Evolutionary conservation across 2,113 vertebrate genomes (phyloP), one percentile per base, ranked within the genome.

Genomic region (Vulpes ferrilata): DNA sequence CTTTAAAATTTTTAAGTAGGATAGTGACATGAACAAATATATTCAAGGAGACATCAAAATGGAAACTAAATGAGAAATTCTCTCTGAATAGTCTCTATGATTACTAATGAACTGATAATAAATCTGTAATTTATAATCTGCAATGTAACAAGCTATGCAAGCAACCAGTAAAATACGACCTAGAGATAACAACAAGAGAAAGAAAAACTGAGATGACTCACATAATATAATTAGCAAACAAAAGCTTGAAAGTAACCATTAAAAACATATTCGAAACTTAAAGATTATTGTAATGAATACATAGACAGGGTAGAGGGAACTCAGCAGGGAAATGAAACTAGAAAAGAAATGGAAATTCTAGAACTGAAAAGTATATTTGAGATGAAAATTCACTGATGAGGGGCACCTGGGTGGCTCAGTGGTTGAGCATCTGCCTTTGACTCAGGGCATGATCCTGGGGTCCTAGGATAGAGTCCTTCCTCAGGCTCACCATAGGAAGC

Each of bases 31-130:
- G 60, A 89, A 89, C 60, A 92, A 81, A 93, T 79, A 79, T 5
- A 32, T 62, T 79, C 51, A 48, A 79, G 53, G 89, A 94, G 71
- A 88, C 60, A 85, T 74, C n/a, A 74, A 96, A 93, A 90, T 48
- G 38, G 71, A 95, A 80, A 88, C 35, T 60, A 85, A 90, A 78
- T 89, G 83, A 96, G 73, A 69, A 88, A 88, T 51, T 91, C 79
- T 43, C 55, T 89, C 23, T 60, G 57, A 93, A 64, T n/a, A 67
- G 11, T 74, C 38, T 91, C 38, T 59, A n/a, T 92, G 87, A 87
- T 64, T 88, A 86, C 23, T 92, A 73, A 73, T 67, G 71, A 92
- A 67, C 4, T 78, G 15, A 82, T 67, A 92, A 85, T 62, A 82
- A 94, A 81, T 90, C 13, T 69, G 71, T 13, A 80, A 90, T 64